Evolutionary conservation across 2,113 vertebrate genomes (phyloP).

Genomic region (Alligator sinensis): DNA sequence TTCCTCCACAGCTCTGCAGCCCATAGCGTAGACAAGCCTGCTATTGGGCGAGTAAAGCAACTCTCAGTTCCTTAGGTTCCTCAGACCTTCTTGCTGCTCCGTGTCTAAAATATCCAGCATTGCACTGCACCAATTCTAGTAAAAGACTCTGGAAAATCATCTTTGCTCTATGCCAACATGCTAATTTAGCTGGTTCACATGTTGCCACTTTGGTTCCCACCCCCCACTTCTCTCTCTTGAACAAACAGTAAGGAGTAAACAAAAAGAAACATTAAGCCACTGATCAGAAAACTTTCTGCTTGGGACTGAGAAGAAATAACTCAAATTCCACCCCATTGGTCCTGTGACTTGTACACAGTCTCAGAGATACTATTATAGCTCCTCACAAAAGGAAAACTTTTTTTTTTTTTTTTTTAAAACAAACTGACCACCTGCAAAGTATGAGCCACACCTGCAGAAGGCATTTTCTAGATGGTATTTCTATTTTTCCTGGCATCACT

Average conservation of each 20-base stretch:
- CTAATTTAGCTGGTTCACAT: too few species aligned
- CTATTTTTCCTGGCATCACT: neutral
- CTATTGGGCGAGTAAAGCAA: rapidly evolving
- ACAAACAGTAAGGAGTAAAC: too few species aligned
- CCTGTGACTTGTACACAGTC: too few species aligned
- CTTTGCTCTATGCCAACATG: neutral
- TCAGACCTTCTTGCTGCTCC: neutral
- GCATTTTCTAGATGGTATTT: neutral
- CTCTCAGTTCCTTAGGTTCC: neutral
- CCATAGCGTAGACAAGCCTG: neutral
- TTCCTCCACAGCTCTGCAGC: too few species aligned
- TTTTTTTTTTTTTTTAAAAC: neutral
- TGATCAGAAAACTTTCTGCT: too few species aligned
- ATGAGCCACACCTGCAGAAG: neutral
- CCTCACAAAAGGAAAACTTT: neutral
- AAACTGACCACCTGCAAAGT: neutral
- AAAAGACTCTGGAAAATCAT: neutral
- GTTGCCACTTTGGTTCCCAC: too few species aligned
- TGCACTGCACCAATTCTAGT: neutral
- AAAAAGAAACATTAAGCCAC: too few species aligned
- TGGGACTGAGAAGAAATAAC: neutral
- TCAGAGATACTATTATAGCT: too few species aligned
- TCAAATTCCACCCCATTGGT: neutral
- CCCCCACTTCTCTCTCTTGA: too few species aligned
- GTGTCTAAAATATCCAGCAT: neutral